Conservation (phyloP, 2,113 vertebrate species). For the Callipepla squamata region DNA sequence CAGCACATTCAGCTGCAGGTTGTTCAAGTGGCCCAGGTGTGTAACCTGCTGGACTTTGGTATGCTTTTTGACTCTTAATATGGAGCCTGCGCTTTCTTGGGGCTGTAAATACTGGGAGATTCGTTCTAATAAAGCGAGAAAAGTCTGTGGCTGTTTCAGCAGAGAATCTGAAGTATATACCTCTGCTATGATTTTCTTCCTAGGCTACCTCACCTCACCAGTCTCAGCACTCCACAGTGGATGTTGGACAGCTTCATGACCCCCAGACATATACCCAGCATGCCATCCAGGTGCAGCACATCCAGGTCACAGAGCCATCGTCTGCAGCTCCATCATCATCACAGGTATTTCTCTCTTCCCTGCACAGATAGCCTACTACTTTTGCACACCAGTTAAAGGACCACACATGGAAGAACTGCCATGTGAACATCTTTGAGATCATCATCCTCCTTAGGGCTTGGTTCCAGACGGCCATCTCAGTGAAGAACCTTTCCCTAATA, state of each 20-base stretch:
- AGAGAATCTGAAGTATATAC: neutral
- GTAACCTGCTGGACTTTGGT: neutral
- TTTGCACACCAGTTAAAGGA: neutral
- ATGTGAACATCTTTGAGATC: neutral
- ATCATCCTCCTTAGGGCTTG: neutral
- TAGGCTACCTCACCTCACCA: conserved; percentile 92
- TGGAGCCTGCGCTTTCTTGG: neutral
- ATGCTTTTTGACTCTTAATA: neutral
- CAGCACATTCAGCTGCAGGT: conserved; percentile 98
- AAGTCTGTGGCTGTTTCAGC: neutral
- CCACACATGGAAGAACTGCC: neutral
- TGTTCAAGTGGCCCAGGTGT: conserved; percentile 94
- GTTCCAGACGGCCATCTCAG: neutral
- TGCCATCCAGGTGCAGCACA: conserved; percentile 97
- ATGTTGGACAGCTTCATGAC: conserved; percentile 94
- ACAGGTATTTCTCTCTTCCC: conserved; percentile 79
- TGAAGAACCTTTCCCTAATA: neutral
- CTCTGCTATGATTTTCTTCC: neutral
- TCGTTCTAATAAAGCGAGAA: neutral
- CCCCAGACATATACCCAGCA: conserved; percentile 94
- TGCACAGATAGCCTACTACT: neutral
- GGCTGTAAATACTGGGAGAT: neutral
- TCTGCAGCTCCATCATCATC: conserved; percentile 71
- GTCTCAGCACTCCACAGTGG: conserved; percentile 93
- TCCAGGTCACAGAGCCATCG: conserved; percentile 90